Evolutionary conservation across 2,113 vertebrate species (phyloP), one percentile per base, ranked within the genome.

Genomic region (Microtus richardsoni): DNA sequence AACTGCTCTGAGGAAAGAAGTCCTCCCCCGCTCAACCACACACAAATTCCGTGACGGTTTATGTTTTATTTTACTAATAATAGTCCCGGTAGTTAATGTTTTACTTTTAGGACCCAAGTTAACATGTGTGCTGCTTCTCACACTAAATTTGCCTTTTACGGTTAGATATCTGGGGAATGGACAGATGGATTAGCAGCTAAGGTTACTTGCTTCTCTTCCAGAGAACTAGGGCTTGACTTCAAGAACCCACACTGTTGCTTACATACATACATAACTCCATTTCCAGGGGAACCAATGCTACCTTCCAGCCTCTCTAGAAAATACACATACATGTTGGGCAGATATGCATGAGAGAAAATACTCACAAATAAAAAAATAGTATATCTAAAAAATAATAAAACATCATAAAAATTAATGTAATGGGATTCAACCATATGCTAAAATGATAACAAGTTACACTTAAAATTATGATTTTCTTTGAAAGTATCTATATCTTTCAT

Each of bases 1-100:
- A n/a, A 30, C 13, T 19, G 1, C 2, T 11, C 26, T 47, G 26
- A 17, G 49, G 4, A 28, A 70, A 47, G 0, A 41, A 2, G 7
- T 21, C 10, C 41, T 36, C 64, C 44, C 28, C 28, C 4, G 16
- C 54, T 16, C 54, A 19, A 58, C 54, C 54, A 58, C 54, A 58
- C 17, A 74, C 54, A 6, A 8, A 13, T 24, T n/a, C 30, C 4
- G 0, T 16, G 9, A 12, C 26, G 13, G 7, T 8, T 9, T 39
- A 7, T 28, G 3, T 26, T 70, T 86, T 74, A 13, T 39, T 41
- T 7, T 7, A 77, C 12, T 3, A 3, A 17, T 28, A 5, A 3
- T 33, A 26, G 52, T 91, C 28, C n/a, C 39, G 47, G 9, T 64
- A 54, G 54, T 86, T 91, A 88, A 33, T 28, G 21, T 2, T 86